Percentiles rank a stretch among this genome's conserved stretches.
Conservation (phyloP, 2,797 vertebrate genomes). For the Spheniscus humboldti region DNA sequence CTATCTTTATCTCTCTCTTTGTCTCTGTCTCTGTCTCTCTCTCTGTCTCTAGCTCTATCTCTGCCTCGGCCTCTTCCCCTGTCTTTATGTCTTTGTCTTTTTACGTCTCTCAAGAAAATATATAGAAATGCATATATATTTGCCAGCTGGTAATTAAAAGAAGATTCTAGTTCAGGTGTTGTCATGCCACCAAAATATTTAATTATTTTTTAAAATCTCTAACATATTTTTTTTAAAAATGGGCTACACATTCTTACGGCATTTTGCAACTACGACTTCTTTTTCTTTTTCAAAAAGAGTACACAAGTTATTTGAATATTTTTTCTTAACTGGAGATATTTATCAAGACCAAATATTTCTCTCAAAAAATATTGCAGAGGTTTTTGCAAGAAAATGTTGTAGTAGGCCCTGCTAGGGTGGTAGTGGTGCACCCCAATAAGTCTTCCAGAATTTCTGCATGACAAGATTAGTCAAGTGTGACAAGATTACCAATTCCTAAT, state of each 20-base stretch:
- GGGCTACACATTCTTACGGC: background rate
- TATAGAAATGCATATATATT: background rate
- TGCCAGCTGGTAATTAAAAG: background rate
- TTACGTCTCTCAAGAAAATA: background rate
- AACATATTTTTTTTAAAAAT: background rate
- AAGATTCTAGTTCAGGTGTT: background rate
- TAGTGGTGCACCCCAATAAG: background rate
- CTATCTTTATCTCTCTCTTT: background rate
- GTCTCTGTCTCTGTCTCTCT: background rate
- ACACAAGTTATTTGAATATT: background rate
- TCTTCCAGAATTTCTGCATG: background rate
- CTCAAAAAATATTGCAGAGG: background rate
- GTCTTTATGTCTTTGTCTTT: background rate
- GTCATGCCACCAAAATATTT: background rate
- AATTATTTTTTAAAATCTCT: background rate
- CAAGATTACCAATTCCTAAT: background rate
- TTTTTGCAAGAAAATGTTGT: background rate
- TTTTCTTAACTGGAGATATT: background rate
- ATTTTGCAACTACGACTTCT: background rate
- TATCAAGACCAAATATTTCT: background rate
- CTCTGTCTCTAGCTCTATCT: background rate
- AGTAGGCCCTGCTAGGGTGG: accelerated
- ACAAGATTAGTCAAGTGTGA: background rate
- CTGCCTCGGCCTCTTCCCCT: background rate
- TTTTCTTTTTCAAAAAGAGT: background rate